Evolutionary conservation across 1,140 invertebrate genomes (phyloP).

Genomic region (Melitaea cinxia): DNA sequence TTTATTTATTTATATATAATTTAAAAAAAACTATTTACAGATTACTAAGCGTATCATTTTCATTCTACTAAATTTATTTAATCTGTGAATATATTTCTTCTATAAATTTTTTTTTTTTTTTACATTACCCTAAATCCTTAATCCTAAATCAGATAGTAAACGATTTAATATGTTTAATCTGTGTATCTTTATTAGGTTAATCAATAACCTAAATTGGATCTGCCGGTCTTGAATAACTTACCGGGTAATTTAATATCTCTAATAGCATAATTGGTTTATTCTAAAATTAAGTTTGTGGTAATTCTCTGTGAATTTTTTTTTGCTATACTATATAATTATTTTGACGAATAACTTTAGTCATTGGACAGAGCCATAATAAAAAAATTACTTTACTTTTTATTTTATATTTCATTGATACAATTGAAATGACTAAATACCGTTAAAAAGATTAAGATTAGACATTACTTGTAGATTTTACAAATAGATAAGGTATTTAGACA

Average conservation of each 20-base stretch:
- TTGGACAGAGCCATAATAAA: background rate
- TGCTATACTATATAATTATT: background rate
- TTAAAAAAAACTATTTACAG: too few species aligned
- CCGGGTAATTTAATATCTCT: conserved; percentile 31
- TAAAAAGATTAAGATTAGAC: too few species aligned
- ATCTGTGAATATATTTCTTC: too few species aligned
- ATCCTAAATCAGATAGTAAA: background rate
- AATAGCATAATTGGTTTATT: conserved; percentile 32
- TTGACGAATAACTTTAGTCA: background rate
- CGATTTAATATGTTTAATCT: conserved; percentile 10
- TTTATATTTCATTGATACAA: too few species aligned
- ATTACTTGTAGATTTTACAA: too few species aligned
- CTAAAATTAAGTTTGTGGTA: conserved; percentile 5
- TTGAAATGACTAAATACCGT: too few species aligned
- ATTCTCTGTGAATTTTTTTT: background rate
- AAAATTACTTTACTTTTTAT: too few species aligned
- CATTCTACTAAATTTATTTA: too few species aligned
- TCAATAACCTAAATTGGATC: conserved; percentile 35
- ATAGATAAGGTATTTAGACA: too few species aligned
- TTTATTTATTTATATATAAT: too few species aligned
- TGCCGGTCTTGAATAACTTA: conserved; percentile 19
- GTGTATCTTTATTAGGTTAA: conserved; percentile 23
- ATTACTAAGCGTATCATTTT: too few species aligned
- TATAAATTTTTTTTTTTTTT: background rate
- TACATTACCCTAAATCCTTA: background rate